These are phyloP conservation scores for Drymodes brunneopygia DNA, from an alignment of 2,113 vertebrate species.

Conservation along the genomic window DNA sequence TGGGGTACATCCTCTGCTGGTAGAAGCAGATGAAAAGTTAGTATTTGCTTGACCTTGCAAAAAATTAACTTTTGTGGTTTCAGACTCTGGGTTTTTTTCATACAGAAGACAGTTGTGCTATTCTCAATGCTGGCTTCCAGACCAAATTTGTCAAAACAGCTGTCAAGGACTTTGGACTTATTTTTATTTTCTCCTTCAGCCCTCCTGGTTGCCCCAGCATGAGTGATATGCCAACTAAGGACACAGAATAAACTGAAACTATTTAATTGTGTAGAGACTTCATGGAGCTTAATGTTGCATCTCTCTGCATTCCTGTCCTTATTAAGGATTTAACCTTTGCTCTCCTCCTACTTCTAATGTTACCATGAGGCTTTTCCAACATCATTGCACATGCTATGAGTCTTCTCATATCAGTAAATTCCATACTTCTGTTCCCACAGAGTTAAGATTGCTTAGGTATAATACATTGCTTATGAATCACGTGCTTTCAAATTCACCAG, in stretches of 20 bases:
- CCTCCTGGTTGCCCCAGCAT: background rate
- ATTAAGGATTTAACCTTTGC: background rate
- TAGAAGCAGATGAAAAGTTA: background rate
- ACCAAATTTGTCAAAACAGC: background rate
- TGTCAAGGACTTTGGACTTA: background rate
- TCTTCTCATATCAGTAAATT: background rate
- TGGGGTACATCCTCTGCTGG: background rate
- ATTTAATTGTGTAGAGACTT: background rate
- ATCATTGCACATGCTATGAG: background rate
- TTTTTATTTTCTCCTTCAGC: background rate
- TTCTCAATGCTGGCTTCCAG: background rate
- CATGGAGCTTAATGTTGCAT: background rate
- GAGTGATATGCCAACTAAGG: background rate
- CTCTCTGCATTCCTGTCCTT: background rate
- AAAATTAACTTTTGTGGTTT: background rate
- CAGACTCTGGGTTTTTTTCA: background rate
- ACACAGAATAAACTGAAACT: background rate
- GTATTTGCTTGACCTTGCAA: background rate
- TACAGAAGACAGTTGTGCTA: background rate
- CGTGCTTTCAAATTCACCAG: background rate
- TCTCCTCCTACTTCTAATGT: background rate
- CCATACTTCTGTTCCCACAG: background rate
- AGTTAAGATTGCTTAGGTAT: background rate
- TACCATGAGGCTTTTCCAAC: background rate
- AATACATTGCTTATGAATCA: background rate